phyloP scores from a whole-genome alignment of 2,113 vertebrate genomes.

The Narcine bancroftii region DNA sequence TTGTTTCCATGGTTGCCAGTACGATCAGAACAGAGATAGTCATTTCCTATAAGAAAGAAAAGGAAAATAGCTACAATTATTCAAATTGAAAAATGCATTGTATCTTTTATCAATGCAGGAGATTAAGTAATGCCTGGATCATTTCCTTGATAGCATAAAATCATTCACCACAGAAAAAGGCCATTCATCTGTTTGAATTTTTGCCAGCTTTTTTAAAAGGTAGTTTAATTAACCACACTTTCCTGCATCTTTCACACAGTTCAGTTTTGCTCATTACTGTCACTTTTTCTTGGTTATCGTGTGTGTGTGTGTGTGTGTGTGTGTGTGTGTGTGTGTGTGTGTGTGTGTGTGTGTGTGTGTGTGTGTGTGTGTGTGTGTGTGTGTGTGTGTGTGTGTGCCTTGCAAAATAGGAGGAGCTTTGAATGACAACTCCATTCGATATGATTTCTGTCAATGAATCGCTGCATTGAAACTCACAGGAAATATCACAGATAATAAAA shows the following conservation, averaged over 20 bases:
- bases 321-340: not conserved
- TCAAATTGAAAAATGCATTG: not conserved
- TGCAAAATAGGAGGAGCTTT: not conserved
- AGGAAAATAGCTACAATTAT: not conserved
- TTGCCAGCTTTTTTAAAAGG: not conserved
- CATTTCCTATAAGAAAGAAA: not conserved
- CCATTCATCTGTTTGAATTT: not conserved
- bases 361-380: too few relatives aligned
- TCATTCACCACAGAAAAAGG: not conserved
- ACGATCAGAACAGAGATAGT: not conserved
- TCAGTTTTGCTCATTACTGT: not conserved
- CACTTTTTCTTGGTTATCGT: not conserved
- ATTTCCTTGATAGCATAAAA: not conserved
- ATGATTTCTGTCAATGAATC: not conserved
- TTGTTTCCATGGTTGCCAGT: not conserved
- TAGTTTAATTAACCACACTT: not conserved
- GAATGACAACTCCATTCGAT: not conserved
- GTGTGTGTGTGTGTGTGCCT: not conserved
- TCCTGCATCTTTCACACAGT: not conserved
- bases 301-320: too few relatives aligned
- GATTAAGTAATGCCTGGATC: not conserved
- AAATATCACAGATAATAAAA: not conserved
- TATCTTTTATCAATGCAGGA: not conserved
- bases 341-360: not conserved
- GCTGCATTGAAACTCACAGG: not conserved